Base-by-base conservation (phyloP, 2,888 invertebrate species). In the Vesta saturnalis region DNA sequence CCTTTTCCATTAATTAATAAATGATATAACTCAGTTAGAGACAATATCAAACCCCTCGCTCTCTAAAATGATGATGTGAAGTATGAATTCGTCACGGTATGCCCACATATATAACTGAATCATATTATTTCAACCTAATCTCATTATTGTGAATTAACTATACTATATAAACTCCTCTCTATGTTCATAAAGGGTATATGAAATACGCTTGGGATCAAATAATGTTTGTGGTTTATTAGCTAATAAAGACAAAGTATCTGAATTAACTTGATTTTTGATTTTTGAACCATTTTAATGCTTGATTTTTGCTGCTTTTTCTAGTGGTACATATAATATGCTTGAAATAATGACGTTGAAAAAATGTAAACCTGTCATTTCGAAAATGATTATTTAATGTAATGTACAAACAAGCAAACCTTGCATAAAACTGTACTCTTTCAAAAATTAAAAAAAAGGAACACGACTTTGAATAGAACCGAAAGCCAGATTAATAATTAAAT, bases 71-170 rank as follows among this genome's bases (percentile, higher is more conserved):
- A 68, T 72, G 77, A 78, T 77, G 77, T 76, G 79, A 80, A 81
- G 79, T 80, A 80, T 77, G 77, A 80, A 78, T 78, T 77, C 81
- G 81, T 82, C 79, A 82, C 80, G 80, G 76, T 73, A 70, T 74
- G 78, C 77, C 80, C 81, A 77, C 80, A 78, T 74, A 74, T 74
- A 76, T 77, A 78, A 78, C 79, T 77, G 79, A 81, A 83, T 83
- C 80, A 75, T 71, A 76, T 77, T 74, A 77, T 75, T 71, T 71
- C 72, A 63, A 43, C 54, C 72, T 76, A 77, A 77, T 77, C 70
- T 71, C 66, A 73, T 77, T 77, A 77, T 76, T 75, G 66, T 39
- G 67, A 74, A 75, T 77, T 76, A 75, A 70, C 73, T 64, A 72
- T 62, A 72, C n/a, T n/a, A n/a, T 8, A 39, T 39, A 39, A 72